A percentile compares a stretch with the other conserved stretches of the same genome.
These are phyloP conservation scores for Melanaphis sacchari DNA, from an alignment of 1,140 invertebrate genomes.

Conservation along the genomic window DNA sequence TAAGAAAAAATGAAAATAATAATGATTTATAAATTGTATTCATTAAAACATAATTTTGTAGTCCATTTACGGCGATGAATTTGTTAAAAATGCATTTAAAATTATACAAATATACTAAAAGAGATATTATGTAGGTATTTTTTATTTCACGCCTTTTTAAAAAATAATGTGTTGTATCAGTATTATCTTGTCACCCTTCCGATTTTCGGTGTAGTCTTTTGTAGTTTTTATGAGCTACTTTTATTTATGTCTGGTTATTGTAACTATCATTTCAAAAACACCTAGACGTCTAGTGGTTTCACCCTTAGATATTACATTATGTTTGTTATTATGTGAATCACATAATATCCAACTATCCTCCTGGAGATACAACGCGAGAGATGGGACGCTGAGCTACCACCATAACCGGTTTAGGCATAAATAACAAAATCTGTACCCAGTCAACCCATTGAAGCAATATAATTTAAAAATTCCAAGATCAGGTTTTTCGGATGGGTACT, in stretches of 20 bases:
- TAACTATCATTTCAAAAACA: neutral
- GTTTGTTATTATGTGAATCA: slow-evolving; percentile 25
- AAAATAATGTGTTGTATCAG: neutral
- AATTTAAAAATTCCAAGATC: slow-evolving; percentile 58
- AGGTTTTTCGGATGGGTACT: slow-evolving; percentile 29
- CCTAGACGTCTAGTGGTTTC: slow-evolving; percentile 33
- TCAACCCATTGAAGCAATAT: slow-evolving; percentile 7
- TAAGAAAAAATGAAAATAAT: neutral
- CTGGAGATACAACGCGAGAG: neutral
- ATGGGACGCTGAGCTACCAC: neutral
- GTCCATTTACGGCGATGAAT: no score
- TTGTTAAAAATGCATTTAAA: neutral
- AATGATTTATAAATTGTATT: neutral
- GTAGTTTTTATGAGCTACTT: neutral
- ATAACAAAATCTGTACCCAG: slow-evolving; percentile 36
- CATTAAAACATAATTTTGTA: no score
- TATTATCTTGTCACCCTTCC: neutral
- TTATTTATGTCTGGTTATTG: slow-evolving; percentile 16
- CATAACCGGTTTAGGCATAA: slow-evolving; percentile 51
- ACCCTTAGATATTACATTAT: slow-evolving; percentile 19
- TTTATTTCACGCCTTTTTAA: neutral
- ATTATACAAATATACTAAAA: neutral
- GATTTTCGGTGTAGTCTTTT: neutral
- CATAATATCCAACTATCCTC: neutral
- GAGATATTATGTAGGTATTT: neutral